phyloP scores from a whole-genome alignment of 2,113 vertebrate genomes.

The Hippocampus mohnikei region DNA sequence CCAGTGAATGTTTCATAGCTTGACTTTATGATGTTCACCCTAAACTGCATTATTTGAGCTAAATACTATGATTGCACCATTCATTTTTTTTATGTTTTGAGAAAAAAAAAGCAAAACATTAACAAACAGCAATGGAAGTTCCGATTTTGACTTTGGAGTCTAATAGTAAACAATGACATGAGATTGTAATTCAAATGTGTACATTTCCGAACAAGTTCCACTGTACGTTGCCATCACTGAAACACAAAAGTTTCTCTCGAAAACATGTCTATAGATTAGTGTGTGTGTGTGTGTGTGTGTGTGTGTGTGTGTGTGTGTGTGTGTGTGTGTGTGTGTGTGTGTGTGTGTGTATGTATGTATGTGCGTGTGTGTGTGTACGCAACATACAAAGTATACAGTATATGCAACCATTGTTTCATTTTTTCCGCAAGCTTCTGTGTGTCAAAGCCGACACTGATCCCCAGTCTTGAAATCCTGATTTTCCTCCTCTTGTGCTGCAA shows the following conservation, averaged over 20 bases:
- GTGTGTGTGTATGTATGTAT: background rate
- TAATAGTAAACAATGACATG: too few relatives aligned
- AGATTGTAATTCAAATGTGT: background rate
- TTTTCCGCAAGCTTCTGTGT: background rate
- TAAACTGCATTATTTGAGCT: background rate
- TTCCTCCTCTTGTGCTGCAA: constrained; percentile 22
- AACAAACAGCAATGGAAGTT: too few relatives aligned
- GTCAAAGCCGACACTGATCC: constrained; percentile 31
- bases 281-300: background rate
- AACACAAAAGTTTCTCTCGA: background rate
- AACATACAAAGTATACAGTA: background rate
- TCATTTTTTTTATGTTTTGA: background rate
- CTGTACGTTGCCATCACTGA: background rate
- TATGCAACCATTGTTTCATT: constrained; percentile 2
- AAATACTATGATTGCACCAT: background rate
- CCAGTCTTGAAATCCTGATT: constrained; percentile 31
- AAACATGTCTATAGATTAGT: background rate
- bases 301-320: background rate
- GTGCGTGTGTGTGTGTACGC: background rate
- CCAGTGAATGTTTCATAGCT: background rate
- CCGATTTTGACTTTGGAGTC: too few relatives aligned
- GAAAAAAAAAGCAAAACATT: too few relatives aligned
- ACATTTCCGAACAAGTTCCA: background rate
- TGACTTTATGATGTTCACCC: background rate
- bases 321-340: background rate